A percentile compares a stretch with the other conserved stretches of the same genome.
phyloP scores from a whole-genome alignment of 2,797 vertebrate genomes.

The Acropternis orthonyx region DNA sequence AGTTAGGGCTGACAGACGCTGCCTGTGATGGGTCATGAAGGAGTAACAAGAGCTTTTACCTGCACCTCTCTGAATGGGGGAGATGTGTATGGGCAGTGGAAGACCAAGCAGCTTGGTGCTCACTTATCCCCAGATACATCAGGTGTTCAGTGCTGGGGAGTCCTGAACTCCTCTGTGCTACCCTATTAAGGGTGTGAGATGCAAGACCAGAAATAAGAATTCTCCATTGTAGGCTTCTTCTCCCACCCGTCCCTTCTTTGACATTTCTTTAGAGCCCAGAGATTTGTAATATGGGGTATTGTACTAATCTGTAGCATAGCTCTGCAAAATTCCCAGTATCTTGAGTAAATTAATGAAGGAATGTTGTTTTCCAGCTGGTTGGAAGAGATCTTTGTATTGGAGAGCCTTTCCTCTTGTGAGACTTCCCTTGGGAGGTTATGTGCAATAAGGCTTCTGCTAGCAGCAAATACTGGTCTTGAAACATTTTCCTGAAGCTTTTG shows the following conservation, averaged over 20 bases:
- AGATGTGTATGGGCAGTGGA: not conserved
- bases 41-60: not conserved
- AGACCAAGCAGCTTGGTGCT: not conserved
- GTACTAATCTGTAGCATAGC: not conserved
- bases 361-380: not conserved
- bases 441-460: not conserved
- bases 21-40: not conserved
- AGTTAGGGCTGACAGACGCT: not conserved
- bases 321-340: not conserved
- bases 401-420: not conserved
- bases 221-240: not conserved
- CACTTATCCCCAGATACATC: not conserved
- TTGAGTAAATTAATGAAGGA: not conserved
- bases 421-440: not conserved
- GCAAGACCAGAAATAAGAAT: not conserved
- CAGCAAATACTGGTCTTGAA: not conserved
- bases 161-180: not conserved
- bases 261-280: not conserved
- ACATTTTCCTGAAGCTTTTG: not conserved
- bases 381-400: slow-evolving; percentile 11
- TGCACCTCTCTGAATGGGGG: not conserved
- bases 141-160: not conserved
- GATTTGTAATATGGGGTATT: not conserved
- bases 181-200: not conserved
- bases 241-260: not conserved